Evolutionary conservation across 2,113 vertebrate genomes (phyloP).

Genomic region (Antechinus flavipes): DNA sequence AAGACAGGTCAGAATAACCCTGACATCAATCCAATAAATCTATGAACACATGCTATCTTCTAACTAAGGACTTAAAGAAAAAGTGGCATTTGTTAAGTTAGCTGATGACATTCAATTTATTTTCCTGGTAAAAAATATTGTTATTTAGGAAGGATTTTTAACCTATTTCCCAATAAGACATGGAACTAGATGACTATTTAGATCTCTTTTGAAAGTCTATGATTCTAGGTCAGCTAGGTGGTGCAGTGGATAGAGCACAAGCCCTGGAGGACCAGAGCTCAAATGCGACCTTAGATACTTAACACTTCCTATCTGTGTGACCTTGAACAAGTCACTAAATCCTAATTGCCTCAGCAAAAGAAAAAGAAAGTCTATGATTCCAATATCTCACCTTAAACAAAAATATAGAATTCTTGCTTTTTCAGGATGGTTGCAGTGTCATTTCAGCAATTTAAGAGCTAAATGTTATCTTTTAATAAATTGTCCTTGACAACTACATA

Average conservation of each 20-base stretch:
- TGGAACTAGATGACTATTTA: neutral
- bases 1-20: neutral
- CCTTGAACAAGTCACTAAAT: too few species aligned
- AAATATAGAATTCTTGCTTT: neutral
- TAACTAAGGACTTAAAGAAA: neutral
- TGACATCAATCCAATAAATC: neutral
- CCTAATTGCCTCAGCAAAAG: too few species aligned
- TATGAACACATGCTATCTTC: neutral
- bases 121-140: neutral
- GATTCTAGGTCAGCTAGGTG: neutral
- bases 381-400: neutral
- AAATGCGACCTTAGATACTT: too few species aligned
- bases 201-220: neutral
- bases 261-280: too few species aligned
- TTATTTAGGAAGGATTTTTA: neutral
- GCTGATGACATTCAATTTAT: neutral
- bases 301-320: too few species aligned
- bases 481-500: neutral
- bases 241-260: too few species aligned
- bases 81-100: neutral
- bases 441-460: neutral
- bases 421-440: neutral
- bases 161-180: neutral
- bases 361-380: neutral
- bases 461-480: neutral